Evolutionary conservation across 2,888 invertebrate genomes (phyloP).

Genomic region (Subacronicta megacephala): DNA sequence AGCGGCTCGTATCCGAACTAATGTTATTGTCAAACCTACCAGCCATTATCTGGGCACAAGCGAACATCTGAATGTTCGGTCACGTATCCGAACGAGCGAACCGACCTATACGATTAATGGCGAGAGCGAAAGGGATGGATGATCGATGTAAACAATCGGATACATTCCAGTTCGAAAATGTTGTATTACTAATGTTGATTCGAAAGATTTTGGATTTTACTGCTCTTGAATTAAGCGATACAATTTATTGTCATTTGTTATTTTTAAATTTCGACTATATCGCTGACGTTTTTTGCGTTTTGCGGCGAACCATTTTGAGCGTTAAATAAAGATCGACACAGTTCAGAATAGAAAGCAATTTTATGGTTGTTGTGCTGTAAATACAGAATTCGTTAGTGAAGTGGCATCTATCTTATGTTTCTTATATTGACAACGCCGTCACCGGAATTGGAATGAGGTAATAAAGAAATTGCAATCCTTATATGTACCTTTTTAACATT

Average conservation of each 20-base stretch:
- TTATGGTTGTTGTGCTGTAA: constrained; percentile 25
- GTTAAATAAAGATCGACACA: fast-evolving
- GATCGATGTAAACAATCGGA: constrained; percentile 75
- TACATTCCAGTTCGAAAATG: constrained; percentile 47
- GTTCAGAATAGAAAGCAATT: constrained; percentile 18
- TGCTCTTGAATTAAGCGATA: constrained; percentile 28
- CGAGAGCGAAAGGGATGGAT: constrained; percentile 60
- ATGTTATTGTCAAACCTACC: constrained; percentile 86
- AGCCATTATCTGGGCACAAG: constrained; percentile 80
- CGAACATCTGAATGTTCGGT: constrained; percentile 83
- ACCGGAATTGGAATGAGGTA: constrained; percentile 76
- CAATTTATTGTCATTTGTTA: constrained; percentile 35
- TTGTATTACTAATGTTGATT: constrained; percentile 45
- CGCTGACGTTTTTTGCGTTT: constrained; percentile 18
- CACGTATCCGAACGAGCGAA: constrained; percentile 71
- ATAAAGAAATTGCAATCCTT: constrained; percentile 80
- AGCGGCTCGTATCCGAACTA: constrained; percentile 80
- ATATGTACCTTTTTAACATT: constrained; percentile 70
- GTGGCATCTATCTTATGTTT: constrained; percentile 80
- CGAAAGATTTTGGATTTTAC: constrained; percentile 53
- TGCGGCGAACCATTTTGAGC: constrained; percentile 18
- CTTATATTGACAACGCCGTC: constrained; percentile 76
- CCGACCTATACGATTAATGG: constrained; percentile 51
- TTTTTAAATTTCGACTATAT: constrained; percentile 52
- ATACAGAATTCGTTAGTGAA: constrained; percentile 70